Conservation (phyloP, 2,797 vertebrate species). For the Gorsachius magnificus region DNA sequence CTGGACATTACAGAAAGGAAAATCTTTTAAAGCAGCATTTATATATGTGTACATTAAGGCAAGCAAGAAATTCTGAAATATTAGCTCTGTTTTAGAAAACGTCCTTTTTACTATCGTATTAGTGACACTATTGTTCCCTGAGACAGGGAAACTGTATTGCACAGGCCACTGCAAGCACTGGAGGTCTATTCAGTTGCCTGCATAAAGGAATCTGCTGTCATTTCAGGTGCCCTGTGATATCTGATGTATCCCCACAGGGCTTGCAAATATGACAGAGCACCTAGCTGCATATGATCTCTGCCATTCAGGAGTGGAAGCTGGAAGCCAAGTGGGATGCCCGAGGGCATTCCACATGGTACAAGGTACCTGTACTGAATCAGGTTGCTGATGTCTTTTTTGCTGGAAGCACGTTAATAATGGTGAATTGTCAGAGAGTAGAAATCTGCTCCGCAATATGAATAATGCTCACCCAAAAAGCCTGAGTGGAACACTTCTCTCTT, state of each 20-base stretch:
- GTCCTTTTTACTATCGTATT: background rate
- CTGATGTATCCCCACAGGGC: background rate
- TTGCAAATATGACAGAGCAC: background rate
- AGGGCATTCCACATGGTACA: background rate
- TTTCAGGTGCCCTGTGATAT: background rate
- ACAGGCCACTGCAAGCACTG: background rate
- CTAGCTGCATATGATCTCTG: slow-evolving; percentile 2
- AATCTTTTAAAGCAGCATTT: background rate
- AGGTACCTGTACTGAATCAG: background rate
- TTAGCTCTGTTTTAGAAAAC: background rate
- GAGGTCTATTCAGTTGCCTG: background rate
- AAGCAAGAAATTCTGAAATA: background rate
- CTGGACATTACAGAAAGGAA: background rate
- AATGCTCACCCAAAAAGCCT: background rate
- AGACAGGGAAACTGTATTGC: background rate
- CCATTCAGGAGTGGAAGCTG: background rate
- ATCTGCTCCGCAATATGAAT: background rate
- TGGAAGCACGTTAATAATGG: background rate
- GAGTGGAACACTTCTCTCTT: background rate
- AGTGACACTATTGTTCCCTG: background rate
- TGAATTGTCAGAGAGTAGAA: background rate
- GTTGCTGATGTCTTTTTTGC: background rate
- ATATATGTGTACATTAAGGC: background rate
- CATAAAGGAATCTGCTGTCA: background rate
- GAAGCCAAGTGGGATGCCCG: background rate